These are phyloP conservation scores for Perognathus longimembris DNA, from an alignment of 2,113 vertebrate genomes.

Conservation along the genomic window DNA sequence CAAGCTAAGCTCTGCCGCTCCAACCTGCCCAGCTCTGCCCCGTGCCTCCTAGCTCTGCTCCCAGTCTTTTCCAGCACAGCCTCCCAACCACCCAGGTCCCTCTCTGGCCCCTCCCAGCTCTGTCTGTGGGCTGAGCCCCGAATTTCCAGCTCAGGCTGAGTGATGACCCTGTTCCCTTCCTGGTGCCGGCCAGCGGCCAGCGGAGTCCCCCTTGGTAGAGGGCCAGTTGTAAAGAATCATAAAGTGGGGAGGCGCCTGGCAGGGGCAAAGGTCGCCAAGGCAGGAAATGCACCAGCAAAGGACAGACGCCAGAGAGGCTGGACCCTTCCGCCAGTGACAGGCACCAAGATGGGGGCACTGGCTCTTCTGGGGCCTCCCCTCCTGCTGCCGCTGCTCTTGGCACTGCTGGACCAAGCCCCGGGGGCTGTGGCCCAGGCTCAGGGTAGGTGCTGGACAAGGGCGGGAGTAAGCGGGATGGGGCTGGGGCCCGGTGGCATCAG, in stretches of 20 bases:
- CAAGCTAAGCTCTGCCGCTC: rapidly evolving
- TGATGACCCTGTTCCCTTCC: not conserved
- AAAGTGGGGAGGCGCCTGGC: constrained; percentile 59
- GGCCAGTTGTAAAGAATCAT: constrained; percentile 25
- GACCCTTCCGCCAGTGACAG: not conserved
- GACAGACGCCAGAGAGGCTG: not conserved
- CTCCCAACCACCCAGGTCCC: no score
- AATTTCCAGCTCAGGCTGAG: not conserved
- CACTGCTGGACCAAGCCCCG: not conserved
- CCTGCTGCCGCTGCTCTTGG: not conserved
- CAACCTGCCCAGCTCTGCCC: not conserved
- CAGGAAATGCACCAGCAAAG: not conserved
- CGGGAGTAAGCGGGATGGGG: rapidly evolving
- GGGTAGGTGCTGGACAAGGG: not conserved
- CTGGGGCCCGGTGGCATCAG: not conserved
- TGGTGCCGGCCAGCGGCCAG: constrained; percentile 31
- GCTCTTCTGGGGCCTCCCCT: constrained; percentile 33
- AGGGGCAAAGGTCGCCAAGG: constrained; percentile 60
- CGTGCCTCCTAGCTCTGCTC: not conserved
- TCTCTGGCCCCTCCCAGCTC: not conserved
- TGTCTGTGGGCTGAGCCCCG: not conserved
- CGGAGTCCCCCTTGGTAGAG: constrained; percentile 64
- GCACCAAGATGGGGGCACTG: not conserved
- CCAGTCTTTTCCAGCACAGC: not conserved
- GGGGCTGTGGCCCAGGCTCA: not conserved